Evolutionary conservation across 2,113 vertebrate species (phyloP), one percentile per base, ranked within the genome.

Genomic region (Cyprinus carpio): DNA sequence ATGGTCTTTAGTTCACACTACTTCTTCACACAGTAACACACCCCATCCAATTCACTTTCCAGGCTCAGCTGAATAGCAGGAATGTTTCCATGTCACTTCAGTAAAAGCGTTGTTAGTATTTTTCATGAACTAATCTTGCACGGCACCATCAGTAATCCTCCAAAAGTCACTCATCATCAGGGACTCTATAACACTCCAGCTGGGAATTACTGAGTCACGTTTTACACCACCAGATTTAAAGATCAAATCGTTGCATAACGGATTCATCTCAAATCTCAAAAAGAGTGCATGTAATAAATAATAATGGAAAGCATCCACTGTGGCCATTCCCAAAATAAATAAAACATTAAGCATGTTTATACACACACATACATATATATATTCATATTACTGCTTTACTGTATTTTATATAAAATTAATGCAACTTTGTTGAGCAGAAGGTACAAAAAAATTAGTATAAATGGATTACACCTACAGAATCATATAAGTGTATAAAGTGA

Each of bases 221-320:
- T 77, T 77, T 37, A 64, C 2, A 62, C 27, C 31, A 25, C 6
- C 56, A 43, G 77, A 60, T 76, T 54, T 54, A 76, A 54, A 76
- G 49, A 76, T 76, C 58, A 80, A 80, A 62, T 18, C 7, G 6
- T 43, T 80, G 34, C 75, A 6, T 76, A 76, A 76, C 23, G 1
- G 31, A 79, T 79, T 62, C 25, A 79, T 62, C 77, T 62, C 20
- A 15, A 79, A 77, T 60, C 11, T 60, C 11, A 15, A 62, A 60
- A 37, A 16, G 58, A 64, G 34, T 25, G 56, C 23, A 62, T 62
- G 31, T 15, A 25, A 27, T 29, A 37, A 23, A 79, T n/a, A 27
- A 75, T 23, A 12, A 56, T 23, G 27, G 16, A 34, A 34, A 77
- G 18, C 25, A 74, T 43, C 75, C 7, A 56, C 27, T 23, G 49